Evolutionary conservation across 2,888 invertebrate genomes (phyloP), one percentile per base, ranked within the genome.

Genomic region (Mythimna albipuncta): DNA sequence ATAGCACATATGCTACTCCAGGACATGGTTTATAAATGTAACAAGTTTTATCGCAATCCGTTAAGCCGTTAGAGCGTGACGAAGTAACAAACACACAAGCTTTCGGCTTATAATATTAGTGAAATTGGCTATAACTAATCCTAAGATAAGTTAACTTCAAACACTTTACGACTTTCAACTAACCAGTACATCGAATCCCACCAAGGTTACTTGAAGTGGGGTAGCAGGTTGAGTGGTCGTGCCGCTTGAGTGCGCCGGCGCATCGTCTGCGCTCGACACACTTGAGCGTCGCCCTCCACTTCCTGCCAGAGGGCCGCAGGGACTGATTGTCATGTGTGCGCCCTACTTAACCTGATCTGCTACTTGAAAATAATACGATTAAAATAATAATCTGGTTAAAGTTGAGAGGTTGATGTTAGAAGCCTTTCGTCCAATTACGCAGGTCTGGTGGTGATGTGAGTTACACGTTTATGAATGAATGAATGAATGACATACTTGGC

Each of bases 281-380:
- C 85, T 85, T 74, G 85, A 73, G 77, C 71, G 79, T 84, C 80
- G 82, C 84, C 78, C 86, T 74, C 74, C 76, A 81, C 81, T 81
- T 81, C 81, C 81, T 79, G 80, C 50, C 47, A 54, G 66, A 66
- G 81, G 80, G 66, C 75, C 73, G 84, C 66, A 63, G 79, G 83
- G 82, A 74, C 85, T 82, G 80, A 77, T 86, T 82, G 69, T 67
- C 76, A 80, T 79, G 79, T 83, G 78, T 77, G 77, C 73, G 72
- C 65, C 75, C 80, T 59, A 84, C 75, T 75, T 74, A 79, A 87
- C 77, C n/a, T 81, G 86, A 86, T 80, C 86, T 72, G 64, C n/a
- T 35, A 32, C 11, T 52, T 68, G 79, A 35, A 77, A 41, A 55
- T 70, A 66, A 81, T 81, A 76, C 9, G n/a, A 50, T 35, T 44